Percentiles rank a stretch among this genome's conserved stretches.
phyloP scores from a whole-genome alignment of 2,888 invertebrate genomes.

The Drosophila differens region DNA sequence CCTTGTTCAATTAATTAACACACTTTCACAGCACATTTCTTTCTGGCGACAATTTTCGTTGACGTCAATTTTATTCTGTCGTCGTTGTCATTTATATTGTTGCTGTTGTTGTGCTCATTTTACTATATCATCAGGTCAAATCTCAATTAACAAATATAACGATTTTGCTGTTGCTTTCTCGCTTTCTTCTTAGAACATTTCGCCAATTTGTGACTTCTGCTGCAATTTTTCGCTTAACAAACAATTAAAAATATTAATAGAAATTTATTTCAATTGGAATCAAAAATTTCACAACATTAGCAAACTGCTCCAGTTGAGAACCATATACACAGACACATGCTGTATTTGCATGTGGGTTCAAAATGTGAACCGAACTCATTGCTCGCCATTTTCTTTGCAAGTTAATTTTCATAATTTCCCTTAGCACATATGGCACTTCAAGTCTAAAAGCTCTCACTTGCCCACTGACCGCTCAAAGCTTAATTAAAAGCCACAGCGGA shows the following conservation, averaged over 20 bases:
- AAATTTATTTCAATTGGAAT: constrained; percentile 81
- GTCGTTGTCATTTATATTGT: constrained; percentile 33
- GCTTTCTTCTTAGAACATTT: constrained; percentile 47
- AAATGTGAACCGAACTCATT: constrained; percentile 15
- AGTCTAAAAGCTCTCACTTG: constrained; percentile 8
- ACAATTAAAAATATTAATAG: constrained; percentile 81
- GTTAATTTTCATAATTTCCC: constrained; percentile 18
- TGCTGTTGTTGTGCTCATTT: constrained; percentile 74
- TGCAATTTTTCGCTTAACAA: constrained; percentile 69
- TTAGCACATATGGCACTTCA: constrained; percentile 2
- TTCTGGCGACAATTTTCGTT: constrained; percentile 71
- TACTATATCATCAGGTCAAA: constrained; percentile 80
- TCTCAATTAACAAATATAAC: constrained; percentile 80
- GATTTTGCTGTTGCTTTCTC: constrained; percentile 71
- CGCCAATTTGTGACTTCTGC: constrained; percentile 39
- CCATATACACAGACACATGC: not conserved
- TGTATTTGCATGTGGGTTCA: constrained; percentile 44
- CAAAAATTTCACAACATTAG: constrained; percentile 74
- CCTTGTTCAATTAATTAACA: constrained; percentile 72
- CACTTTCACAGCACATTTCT: constrained; percentile 77
- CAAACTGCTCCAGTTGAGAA: constrained; percentile 30
- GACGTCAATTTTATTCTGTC: constrained; percentile 71
- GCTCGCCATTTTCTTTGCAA: constrained; percentile 12
- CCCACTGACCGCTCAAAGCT: constrained; percentile 14
- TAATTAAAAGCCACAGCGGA: constrained; percentile 45